Base-by-base conservation (phyloP, 2,113 vertebrate genomes). In the Anarrhichthys ocellatus region DNA sequence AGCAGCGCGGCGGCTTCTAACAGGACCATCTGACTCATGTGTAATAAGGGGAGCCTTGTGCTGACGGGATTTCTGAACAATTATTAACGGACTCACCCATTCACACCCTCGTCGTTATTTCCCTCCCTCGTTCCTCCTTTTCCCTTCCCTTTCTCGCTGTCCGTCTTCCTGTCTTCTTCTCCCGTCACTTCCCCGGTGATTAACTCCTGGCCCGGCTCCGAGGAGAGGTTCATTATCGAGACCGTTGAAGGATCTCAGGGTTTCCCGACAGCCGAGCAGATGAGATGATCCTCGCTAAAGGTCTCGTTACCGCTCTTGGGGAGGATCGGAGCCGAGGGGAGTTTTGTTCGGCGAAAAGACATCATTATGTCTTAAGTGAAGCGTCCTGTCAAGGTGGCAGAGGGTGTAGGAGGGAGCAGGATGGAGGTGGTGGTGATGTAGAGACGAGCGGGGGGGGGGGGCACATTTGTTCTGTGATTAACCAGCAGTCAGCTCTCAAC, bases 381-480 rank as follows among this genome's bases (percentile, higher is more conserved):
- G 75, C 82, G 24, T 32, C 73, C 80, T 70, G 89, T 93, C 84
- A 78, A 80, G 84, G 81, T 63, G 76, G 77, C 61, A 48, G 67
- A 58, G 66, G 59, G 65, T 77, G 85, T 2, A 17, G 59, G 69
- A 69, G 10, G 27, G 74, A 77, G 82, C 63, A 73, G 86, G 36
- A 66, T 13, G 0, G 61, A 63, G 48, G 56, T 64, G 79, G 52
- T 3, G 8, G 22, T 9, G 72, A n/a, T 50, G 56, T 22, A 32
- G 44, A 29, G 14, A 7, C 22, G 9, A 32, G 52, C 0, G 13
- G 2, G 46, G 0, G 13, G 2, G 48, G 8, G 38, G 48, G 8
- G 38, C 29, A 11, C 65, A 80, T 87, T 90, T 91, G 90, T 91
- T 91, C 76, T 73, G 85, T 72, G 73, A 90, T 92, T 89, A 90